A percentile compares a stretch with the other conserved stretches of the same genome.
Conservation (phyloP, 2,888 invertebrate genomes). For the Leptopilina syphax region DNA sequence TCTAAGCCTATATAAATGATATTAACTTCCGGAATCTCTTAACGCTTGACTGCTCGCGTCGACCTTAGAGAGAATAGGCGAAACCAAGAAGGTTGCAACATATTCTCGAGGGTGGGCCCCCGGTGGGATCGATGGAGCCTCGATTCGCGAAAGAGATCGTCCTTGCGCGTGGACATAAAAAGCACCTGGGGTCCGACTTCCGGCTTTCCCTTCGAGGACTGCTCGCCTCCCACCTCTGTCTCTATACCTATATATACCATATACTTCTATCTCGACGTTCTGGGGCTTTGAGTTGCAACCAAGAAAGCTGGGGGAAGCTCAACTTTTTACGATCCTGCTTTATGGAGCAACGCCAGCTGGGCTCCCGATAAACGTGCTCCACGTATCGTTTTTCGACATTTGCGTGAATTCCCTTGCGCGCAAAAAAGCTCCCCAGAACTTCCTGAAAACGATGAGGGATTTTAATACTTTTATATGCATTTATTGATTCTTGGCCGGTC, state of each 20-base stretch:
- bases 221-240: background rate
- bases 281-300: conserved; percentile 21
- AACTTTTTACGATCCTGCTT: conserved; percentile 60
- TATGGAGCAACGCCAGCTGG: conserved; percentile 60
- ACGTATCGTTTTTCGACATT: conserved; percentile 34
- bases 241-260: no score
- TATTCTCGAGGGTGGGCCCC: conserved; percentile 7
- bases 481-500: conserved; percentile 3
- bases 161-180: conserved; percentile 30
- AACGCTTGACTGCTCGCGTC: background rate
- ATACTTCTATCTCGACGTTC: background rate
- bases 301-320: conserved; percentile 44
- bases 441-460: conserved; percentile 13
- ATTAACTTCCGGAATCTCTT: conserved; percentile 16
- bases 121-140: conserved; percentile 37
- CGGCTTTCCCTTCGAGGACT: conserved; percentile 33
- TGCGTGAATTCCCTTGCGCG: conserved; percentile 14
- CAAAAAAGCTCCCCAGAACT: background rate
- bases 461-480: conserved; percentile 1
- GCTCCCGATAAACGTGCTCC: conserved; percentile 56
- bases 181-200: conserved; percentile 38
- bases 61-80: conserved; percentile 33
- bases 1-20: no score
- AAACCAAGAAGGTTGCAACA: conserved; percentile 29
- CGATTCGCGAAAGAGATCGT: conserved; percentile 31